phyloP scores from a whole-genome alignment of 2,113 vertebrate species.

The Brachyistius frenatus region DNA sequence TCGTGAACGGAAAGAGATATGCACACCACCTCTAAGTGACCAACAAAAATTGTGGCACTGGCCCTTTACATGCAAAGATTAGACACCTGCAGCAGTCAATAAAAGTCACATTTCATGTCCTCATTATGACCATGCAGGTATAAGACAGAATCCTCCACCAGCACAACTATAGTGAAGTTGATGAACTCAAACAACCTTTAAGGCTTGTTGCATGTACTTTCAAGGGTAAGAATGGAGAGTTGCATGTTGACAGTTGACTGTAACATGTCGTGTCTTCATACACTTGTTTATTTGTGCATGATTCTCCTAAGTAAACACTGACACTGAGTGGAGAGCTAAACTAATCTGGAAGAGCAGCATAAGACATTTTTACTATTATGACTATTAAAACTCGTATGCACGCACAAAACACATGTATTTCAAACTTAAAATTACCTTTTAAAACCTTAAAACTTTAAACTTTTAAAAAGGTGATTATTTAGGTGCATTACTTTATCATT shows the following conservation, averaged over 20 bases:
- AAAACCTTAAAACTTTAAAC: too few relatives aligned
- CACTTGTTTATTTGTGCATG: too few relatives aligned
- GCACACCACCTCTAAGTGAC: constrained; percentile 49
- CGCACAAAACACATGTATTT: neutral
- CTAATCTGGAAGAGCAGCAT: neutral
- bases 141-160: neutral
- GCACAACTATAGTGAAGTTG: neutral
- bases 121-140: neutral
- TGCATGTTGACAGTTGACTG: too few relatives aligned
- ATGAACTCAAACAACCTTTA: neutral
- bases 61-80: constrained; percentile 13
- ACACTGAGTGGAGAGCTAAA: too few relatives aligned
- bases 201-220: neutral
- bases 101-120: constrained; percentile 10
- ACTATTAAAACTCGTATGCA: neutral
- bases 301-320: too few relatives aligned
- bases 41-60: constrained; percentile 3
- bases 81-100: constrained; percentile 49
- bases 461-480: too few relatives aligned
- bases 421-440: fast-evolving
- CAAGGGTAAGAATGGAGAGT: neutral
- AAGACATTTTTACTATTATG: neutral
- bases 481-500: too few relatives aligned
- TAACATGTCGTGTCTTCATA: too few relatives aligned
- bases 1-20: constrained; percentile 63